A percentile compares a stretch with the other conserved stretches of the same genome.
Conservation (phyloP, 2,888 invertebrate species). For the Julus scanicus region DNA sequence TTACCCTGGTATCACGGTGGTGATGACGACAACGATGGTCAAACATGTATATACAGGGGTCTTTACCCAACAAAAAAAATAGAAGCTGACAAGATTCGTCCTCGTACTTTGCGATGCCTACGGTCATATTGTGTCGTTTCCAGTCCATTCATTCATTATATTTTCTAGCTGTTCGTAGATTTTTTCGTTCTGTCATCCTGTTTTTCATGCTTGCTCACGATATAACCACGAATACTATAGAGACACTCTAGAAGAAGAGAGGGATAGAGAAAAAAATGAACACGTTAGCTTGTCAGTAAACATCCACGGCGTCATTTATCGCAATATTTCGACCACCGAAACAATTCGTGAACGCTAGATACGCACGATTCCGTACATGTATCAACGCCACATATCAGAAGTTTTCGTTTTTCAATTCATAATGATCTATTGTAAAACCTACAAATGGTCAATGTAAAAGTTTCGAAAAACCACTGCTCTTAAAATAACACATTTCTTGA, state of each 20-base stretch:
- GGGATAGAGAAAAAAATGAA: not conserved
- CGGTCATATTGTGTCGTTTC: not conserved
- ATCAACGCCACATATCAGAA: too few species aligned
- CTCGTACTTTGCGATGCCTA: not conserved
- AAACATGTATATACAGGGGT: not conserved
- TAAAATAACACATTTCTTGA: too few species aligned
- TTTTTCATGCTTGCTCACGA: not conserved
- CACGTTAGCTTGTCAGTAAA: conserved; percentile 27
- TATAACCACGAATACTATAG: not conserved
- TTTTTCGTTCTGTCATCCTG: not conserved
- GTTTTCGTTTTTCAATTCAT: too few species aligned
- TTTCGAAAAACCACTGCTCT: too few species aligned
- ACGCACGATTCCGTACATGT: not conserved
- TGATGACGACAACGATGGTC: conserved; percentile 10
- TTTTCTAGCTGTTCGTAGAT: not conserved
- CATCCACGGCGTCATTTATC: not conserved
- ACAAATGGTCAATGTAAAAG: too few species aligned
- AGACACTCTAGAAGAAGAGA: not conserved
- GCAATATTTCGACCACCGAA: not conserved
- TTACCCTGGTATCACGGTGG: not conserved
- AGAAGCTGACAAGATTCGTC: not conserved
- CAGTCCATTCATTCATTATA: not conserved
- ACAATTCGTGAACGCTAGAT: not conserved
- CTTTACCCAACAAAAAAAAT: not conserved
- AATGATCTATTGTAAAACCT: too few species aligned